These are phyloP conservation scores for Ditylenchus dipsaci DNA, from an alignment of 1,140 invertebrate species.

Conservation along the genomic window DNA sequence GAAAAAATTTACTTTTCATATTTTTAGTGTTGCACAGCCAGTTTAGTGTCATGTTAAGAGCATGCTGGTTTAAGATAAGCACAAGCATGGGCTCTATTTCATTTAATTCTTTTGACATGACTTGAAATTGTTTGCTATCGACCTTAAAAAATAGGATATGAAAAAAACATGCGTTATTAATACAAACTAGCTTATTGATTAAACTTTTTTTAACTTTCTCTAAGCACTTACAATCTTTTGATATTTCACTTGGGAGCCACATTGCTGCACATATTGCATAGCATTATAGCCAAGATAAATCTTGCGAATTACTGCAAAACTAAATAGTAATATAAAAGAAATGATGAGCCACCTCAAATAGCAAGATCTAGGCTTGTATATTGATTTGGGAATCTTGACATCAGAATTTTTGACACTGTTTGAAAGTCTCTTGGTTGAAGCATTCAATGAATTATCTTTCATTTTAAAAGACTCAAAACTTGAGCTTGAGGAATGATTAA, in stretches of 20 bases:
- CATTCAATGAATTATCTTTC: too few species aligned
- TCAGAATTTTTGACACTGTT: too few species aligned
- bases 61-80: slow-evolving; percentile 51
- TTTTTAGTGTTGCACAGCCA: slow-evolving; percentile 53
- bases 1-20: slow-evolving; percentile 21
- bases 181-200: not conserved
- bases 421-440: too few species aligned
- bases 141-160: slow-evolving; percentile 13
- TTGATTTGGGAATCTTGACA: too few species aligned
- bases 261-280: slow-evolving; percentile 18
- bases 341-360: too few species aligned
- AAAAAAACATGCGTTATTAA: not conserved
- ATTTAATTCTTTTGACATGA: slow-evolving; percentile 3
- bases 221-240: slow-evolving; percentile 15
- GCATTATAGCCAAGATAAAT: slow-evolving; percentile 25
- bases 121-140: slow-evolving; percentile 23
- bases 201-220: not conserved
- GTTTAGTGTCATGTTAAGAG: slow-evolving; percentile 56
- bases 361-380: too few species aligned
- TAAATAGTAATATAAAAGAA: too few species aligned
- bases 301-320: slow-evolving; percentile 6
- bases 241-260: slow-evolving; percentile 10
- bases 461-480: too few species aligned
- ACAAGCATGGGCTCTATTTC: slow-evolving; percentile 38
- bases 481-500: too few species aligned